These are phyloP conservation scores for Phrynocephalus versicolor DNA, from an alignment of 2,113 vertebrate genomes.

Conservation along the genomic window DNA sequence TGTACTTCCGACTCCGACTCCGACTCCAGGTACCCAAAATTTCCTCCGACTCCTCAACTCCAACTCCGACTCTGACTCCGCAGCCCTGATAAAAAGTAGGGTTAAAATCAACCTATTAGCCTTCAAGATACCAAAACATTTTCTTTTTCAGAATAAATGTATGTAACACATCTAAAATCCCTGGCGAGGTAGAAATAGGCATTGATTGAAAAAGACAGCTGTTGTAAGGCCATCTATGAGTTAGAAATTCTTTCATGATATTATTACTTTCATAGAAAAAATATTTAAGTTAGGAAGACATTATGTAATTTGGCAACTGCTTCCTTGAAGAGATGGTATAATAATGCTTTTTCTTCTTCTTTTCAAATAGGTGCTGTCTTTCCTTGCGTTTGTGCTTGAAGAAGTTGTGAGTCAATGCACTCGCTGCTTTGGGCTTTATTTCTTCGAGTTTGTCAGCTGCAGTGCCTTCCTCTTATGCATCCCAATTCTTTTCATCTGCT, in stretches of 20 bases:
- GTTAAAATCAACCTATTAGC: no score
- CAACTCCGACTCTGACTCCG: no score
- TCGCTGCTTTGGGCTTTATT: conserved; percentile 81
- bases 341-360: conserved; percentile 31
- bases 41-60: no score
- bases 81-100: no score
- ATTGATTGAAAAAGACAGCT: no score
- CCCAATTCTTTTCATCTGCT: conserved; percentile 80
- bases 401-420: conserved; percentile 79
- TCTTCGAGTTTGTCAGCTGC: conserved; percentile 92
- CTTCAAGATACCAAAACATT: no score
- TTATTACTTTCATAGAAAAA: background rate
- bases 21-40: no score
- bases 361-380: conserved; percentile 79
- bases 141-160: no score
- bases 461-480: conserved; percentile 85
- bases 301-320: background rate
- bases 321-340: background rate
- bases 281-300: background rate
- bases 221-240: background rate
- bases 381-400: conserved; percentile 87
- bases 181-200: background rate
- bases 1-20: no score
- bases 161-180: background rate
- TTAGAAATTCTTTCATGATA: background rate